phyloP scores from a whole-genome alignment of 2,113 vertebrate genomes.

The Oryzias celebensis region DNA sequence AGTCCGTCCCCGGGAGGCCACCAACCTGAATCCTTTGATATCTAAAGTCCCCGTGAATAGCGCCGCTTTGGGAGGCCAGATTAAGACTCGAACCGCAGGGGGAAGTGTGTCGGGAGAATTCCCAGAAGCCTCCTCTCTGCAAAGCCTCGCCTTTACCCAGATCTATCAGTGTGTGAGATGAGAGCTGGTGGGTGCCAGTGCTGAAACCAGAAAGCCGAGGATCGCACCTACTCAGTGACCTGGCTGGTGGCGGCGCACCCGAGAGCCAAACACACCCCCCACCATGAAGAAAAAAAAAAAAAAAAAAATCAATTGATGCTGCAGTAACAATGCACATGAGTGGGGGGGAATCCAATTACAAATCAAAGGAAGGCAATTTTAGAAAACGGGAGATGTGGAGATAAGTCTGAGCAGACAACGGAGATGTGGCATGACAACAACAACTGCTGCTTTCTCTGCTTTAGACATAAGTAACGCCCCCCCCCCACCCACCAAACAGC shows the following conservation, averaged over 20 bases:
- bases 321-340: constrained; percentile 64
- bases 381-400: constrained; percentile 51
- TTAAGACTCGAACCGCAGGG: constrained; percentile 49
- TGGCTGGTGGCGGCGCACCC: constrained; percentile 40
- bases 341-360: constrained; percentile 63
- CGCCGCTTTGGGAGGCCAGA: constrained; percentile 54
- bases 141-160: constrained; percentile 44
- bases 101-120: constrained; percentile 55
- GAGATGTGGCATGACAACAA: constrained; percentile 46
- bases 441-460: constrained; percentile 41
- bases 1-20: constrained; percentile 43
- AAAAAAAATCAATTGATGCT: constrained; percentile 59
- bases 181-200: constrained; percentile 11
- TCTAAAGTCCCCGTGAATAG: constrained; percentile 53
- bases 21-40: constrained; percentile 54
- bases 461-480: constrained; percentile 55
- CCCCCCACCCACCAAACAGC: constrained; percentile 48
- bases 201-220: constrained; percentile 57
- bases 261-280: constrained; percentile 1
- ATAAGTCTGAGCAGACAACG: constrained; percentile 45
- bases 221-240: constrained; percentile 47
- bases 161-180: constrained; percentile 21
- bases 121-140: constrained; percentile 47
- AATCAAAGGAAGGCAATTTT: constrained; percentile 65
- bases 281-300: constrained; percentile 32